These are phyloP conservation scores for Hylia prasina DNA, from an alignment of 2,113 vertebrate genomes.

Conservation along the genomic window DNA sequence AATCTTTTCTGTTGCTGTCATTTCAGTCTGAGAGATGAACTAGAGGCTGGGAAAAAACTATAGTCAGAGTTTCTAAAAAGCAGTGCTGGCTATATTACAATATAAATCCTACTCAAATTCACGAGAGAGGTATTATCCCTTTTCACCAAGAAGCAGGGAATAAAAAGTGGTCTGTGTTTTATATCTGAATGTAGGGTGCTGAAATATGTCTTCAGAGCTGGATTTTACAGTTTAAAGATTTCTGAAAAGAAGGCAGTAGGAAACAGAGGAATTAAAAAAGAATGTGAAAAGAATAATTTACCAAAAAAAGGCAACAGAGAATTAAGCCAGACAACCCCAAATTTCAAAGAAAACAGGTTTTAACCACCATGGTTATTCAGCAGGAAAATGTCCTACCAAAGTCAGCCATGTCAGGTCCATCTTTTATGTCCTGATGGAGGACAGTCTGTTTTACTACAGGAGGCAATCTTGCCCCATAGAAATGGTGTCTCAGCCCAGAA, in stretches of 20 bases:
- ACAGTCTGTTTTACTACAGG: background rate
- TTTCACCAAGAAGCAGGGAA: background rate
- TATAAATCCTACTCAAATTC: background rate
- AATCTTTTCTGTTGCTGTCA: background rate
- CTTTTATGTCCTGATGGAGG: background rate
- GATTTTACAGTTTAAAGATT: background rate
- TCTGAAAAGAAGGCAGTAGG: background rate
- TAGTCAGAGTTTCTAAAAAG: background rate
- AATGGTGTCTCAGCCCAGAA: background rate
- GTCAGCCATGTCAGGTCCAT: background rate
- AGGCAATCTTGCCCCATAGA: background rate
- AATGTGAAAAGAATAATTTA: background rate
- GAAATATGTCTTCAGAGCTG: background rate
- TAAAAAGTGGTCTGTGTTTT: background rate
- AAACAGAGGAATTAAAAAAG: background rate
- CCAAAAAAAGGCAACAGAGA: background rate
- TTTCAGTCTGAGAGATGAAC: background rate
- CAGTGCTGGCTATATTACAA: background rate
- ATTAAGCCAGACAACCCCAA: background rate
- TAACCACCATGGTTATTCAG: background rate
- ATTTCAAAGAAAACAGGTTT: constrained; percentile 5
- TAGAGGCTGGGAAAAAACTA: background rate
- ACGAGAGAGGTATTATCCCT: background rate
- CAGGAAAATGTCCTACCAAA: background rate
- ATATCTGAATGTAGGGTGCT: background rate